Evolutionary conservation across 1,140 invertebrate species (phyloP), one percentile per base, ranked within the genome.

Genomic region (Samia ricini): DNA sequence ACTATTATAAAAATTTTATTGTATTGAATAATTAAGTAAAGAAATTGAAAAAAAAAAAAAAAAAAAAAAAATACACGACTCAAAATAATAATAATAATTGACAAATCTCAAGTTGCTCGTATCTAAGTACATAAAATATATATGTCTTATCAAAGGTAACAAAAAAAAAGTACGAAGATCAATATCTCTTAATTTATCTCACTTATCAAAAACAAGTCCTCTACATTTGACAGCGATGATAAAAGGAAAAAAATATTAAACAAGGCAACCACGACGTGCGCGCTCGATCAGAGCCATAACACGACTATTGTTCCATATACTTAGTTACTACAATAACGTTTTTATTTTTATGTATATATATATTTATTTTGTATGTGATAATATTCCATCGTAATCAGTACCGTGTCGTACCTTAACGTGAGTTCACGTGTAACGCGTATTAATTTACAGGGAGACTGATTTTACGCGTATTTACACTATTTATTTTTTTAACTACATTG

Each of bases 301-400:
- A 0, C 42, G 20, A 59, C 57, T 59, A 50, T 59, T 42, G 57
- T 8, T 12, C 12, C 36, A 12, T 42, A 23, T 24, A 3, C 12
- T n/a, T 20, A n/a, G 15, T 56, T 24, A 3, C 2, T 56, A 29
- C 15, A n/a, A 26, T 56, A 4, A 33, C 22, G 24, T 52, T 52
- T 54, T 54, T 54, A 54, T 54, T 21, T 20, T 12, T 22, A 49
- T 12, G 57, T 59, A 49, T 59, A 49, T 59, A 49, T 50, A 20
- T 59, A 20, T 59, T 50, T 59, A 49, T 59, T 59, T 59, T 59
- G 49, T 12, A 10, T 21, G 15, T 59, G 56, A 59, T 59, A 59
- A 49, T 49, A 59, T 12, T 18, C 5, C 19, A 22, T 22, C 42
- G 36, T 59, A 59, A 59, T 59, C 56, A 59, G 56, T 59, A 48